These are phyloP conservation scores for Frankliniella fusca DNA, from an alignment of 2,888 invertebrate species.

Conservation along the genomic window DNA sequence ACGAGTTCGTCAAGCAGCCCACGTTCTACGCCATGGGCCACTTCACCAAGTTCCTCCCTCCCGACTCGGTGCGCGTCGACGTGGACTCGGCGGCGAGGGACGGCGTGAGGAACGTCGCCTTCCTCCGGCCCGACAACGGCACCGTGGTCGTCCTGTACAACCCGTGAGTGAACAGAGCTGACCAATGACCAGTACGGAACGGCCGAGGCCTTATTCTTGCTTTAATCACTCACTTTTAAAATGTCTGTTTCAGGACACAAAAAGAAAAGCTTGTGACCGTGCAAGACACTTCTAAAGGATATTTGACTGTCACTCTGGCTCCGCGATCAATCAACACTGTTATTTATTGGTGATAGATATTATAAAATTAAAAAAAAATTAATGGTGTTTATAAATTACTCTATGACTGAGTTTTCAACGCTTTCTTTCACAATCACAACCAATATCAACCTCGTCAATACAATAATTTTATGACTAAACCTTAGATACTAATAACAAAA, in stretches of 20 bases:
- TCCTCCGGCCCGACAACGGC: not conserved
- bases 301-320: not conserved
- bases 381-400: not conserved
- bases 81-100: not conserved
- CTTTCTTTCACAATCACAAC: not conserved
- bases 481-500: not conserved
- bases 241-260: not conserved
- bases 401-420: not conserved
- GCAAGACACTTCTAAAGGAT: not conserved
- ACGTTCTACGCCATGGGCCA: constrained; percentile 56
- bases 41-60: constrained; percentile 45
- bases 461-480: not conserved
- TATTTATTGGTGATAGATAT: not conserved
- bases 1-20: constrained; percentile 54
- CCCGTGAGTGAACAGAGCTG: not conserved
- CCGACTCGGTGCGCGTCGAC: not conserved
- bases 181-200: not conserved
- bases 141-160: not conserved
- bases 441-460: not conserved
- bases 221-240: not conserved
- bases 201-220: too few relatives aligned
- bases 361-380: not conserved
- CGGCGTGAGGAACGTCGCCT: not conserved
- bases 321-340: not conserved
- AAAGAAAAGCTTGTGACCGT: not conserved